These are phyloP conservation scores for Phenganax marumi DNA, from an alignment of 92 coral and sea anemone genomes.

Conservation along the genomic window DNA sequence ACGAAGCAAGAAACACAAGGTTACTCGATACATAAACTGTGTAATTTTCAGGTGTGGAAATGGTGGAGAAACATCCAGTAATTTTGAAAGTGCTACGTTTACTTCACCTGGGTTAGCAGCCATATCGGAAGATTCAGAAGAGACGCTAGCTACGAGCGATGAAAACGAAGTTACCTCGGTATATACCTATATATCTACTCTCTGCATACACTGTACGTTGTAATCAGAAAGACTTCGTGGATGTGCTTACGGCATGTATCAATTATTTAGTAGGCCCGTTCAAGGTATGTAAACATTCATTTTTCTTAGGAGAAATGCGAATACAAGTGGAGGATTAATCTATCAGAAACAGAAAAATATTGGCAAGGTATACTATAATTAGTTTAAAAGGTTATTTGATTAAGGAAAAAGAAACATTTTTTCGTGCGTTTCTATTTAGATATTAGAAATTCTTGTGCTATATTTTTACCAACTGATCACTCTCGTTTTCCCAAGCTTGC, in stretches of 20 bases:
- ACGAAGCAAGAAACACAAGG: not conserved
- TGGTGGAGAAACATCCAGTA: not conserved
- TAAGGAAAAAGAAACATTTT: not conserved
- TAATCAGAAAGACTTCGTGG: not conserved
- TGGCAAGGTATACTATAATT: constrained; percentile 57
- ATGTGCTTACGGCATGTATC: not conserved
- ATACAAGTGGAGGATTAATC: constrained; percentile 89
- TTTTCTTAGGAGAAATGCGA: constrained; percentile 51
- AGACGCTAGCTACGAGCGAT: not conserved
- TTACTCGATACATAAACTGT: not conserved
- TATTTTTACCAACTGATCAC: no score
- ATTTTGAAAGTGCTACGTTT: not conserved
- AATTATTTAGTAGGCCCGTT: not conserved
- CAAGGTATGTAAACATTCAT: constrained; percentile 13
- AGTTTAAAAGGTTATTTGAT: constrained; percentile 59
- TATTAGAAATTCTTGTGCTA: not conserved
- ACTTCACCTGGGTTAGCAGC: constrained; percentile 7
- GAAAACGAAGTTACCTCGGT: not conserved
- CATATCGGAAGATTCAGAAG: constrained; percentile 27
- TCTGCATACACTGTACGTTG: no score
- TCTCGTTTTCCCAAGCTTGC: no score
- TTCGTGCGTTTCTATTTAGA: not conserved
- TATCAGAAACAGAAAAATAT: constrained; percentile 83
- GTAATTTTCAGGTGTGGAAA: not conserved
- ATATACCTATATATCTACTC: not conserved